Percentiles rank a stretch among this genome's conserved stretches.
These are phyloP conservation scores for Drosophila repletoides DNA, from an alignment of 1,140 invertebrate genomes.

Conservation along the genomic window DNA sequence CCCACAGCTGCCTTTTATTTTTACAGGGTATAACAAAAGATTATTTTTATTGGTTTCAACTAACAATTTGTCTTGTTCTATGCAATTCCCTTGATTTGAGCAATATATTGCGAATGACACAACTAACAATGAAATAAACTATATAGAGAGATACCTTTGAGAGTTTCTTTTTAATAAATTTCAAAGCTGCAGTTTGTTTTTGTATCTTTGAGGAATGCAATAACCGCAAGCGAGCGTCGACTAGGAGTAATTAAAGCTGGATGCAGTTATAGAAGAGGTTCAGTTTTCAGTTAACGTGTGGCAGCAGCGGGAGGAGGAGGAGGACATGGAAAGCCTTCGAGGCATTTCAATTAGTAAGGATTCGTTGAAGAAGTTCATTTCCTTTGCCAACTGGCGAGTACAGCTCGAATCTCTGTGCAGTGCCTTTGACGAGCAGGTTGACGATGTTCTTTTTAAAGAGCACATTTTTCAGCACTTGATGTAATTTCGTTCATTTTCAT, in stretches of 20 bases:
- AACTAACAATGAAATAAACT: too few species aligned
- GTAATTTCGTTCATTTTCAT: slow-evolving; percentile 39
- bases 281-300: neutral
- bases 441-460: slow-evolving; percentile 27
- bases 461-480: slow-evolving; percentile 34
- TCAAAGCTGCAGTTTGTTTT: neutral
- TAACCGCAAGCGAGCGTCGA: slow-evolving; percentile 7
- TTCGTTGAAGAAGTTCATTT: slow-evolving; percentile 22
- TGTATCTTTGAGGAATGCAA: slow-evolving; percentile 5
- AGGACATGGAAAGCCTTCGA: slow-evolving; percentile 1
- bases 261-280: neutral
- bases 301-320: too few species aligned
- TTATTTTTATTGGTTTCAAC: slow-evolving; percentile 9
- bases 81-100: too few species aligned
- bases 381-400: neutral
- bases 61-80: neutral
- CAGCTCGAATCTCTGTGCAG: slow-evolving; percentile 1
- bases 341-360: slow-evolving; percentile 56
- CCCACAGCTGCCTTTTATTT: too few species aligned
- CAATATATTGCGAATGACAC: too few species aligned
- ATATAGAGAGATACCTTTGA: too few species aligned
- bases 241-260: slow-evolving; percentile 24
- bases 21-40: neutral
- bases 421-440: slow-evolving; percentile 32
- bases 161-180: too few species aligned